phyloP scores from a whole-genome alignment of 1,140 invertebrate species.

The Macrosteles quadrilineatus region DNA sequence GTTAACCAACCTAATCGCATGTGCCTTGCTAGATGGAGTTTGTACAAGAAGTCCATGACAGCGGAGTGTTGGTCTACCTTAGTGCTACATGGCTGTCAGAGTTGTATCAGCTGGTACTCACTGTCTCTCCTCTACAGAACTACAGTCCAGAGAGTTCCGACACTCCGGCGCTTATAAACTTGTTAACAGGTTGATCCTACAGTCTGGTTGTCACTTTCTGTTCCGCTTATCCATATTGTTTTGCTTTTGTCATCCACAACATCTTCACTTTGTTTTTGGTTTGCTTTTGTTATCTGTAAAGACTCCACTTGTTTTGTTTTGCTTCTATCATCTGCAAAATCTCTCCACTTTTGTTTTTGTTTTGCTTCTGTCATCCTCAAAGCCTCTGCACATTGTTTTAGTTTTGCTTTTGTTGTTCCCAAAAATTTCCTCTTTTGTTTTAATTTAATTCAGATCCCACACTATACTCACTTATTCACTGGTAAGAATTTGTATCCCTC shows the following conservation, averaged over 20 bases:
- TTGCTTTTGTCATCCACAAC: neutral
- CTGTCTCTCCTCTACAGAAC: conserved; percentile 72
- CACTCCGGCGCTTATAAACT: conserved; percentile 71
- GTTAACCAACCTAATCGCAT: no score
- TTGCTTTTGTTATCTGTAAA: neutral
- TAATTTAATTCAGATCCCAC: no score
- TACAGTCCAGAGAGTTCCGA: conserved; percentile 58
- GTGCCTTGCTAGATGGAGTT: conserved; percentile 69
- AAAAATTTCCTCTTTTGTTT: no score
- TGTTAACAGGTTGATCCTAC: conserved; percentile 66
- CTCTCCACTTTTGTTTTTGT: no score
- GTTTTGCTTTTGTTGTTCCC: neutral
- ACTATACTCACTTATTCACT: no score
- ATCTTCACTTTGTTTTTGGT: conserved; percentile 5
- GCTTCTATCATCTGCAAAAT: neutral
- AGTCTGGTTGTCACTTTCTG: conserved; percentile 33
- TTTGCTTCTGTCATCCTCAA: no score
- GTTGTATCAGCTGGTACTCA: conserved; percentile 82
- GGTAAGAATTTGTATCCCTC: no score
- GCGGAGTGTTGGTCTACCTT: conserved; percentile 86
- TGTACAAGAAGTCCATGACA: conserved; percentile 86
- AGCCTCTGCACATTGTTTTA: neutral
- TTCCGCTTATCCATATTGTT: neutral
- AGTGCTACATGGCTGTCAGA: conserved; percentile 90
- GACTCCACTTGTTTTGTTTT: neutral